phyloP scores from a whole-genome alignment of 1,140 invertebrate genomes.

The Leguminivora glycinivorella region DNA sequence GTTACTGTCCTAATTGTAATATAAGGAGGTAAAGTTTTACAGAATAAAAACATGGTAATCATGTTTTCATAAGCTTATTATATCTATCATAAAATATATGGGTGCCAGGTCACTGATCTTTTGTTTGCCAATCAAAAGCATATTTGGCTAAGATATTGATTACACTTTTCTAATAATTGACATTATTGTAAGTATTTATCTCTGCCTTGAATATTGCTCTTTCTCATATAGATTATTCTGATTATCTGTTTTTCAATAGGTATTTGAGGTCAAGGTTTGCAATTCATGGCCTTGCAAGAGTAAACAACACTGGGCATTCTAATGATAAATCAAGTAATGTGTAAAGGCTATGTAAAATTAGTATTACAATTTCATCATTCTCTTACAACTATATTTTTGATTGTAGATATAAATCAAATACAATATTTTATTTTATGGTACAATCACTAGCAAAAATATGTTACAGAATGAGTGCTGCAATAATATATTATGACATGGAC shows the following conservation, averaged over 20 bases:
- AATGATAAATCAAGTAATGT: background rate
- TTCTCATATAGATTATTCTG: no score
- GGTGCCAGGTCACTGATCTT: constrained; percentile 6
- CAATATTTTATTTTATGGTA: no score
- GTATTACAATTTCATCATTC: background rate
- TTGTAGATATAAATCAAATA: background rate
- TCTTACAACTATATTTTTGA: background rate
- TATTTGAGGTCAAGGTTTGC: background rate
- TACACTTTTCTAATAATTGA: background rate
- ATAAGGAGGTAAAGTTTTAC: background rate
- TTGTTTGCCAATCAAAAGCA: constrained; percentile 36
- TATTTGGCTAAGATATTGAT: background rate
- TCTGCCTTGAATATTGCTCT: background rate
- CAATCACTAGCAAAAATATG: no score
- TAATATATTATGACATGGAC: no score
- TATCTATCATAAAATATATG: background rate
- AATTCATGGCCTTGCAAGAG: background rate
- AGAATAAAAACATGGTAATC: background rate
- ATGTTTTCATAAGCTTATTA: background rate
- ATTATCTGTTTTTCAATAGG: no score
- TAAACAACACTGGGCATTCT: background rate
- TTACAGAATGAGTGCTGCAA: no score
- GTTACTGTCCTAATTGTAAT: background rate
- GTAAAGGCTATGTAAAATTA: background rate
- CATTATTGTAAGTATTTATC: background rate